phyloP scores from a whole-genome alignment of 2,113 vertebrate genomes.

The Galbula dea region DNA sequence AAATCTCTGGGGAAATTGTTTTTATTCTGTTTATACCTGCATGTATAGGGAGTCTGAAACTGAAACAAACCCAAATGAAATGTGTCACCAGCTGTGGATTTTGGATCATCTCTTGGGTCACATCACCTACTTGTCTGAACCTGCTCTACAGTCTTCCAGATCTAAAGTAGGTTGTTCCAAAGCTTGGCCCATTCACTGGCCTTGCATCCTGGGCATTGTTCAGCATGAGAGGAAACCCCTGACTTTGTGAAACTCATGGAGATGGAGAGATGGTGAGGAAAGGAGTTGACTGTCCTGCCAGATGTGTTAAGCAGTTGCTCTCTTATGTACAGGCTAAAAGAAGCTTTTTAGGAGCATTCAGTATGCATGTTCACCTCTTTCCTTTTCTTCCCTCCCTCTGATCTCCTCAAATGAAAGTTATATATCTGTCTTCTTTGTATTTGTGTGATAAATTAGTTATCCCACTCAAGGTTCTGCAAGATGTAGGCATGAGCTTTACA shows the following conservation, averaged over 20 bases:
- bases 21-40: background rate
- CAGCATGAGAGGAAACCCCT: background rate
- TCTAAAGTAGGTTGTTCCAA: background rate
- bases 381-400: background rate
- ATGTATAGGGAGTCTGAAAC: background rate
- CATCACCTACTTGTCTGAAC: background rate
- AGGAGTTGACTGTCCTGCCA: background rate
- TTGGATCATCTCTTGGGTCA: background rate
- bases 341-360: background rate
- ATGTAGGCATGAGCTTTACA: background rate
- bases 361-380: background rate
- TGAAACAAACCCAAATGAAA: background rate
- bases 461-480: background rate
- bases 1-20: background rate
- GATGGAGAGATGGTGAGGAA: background rate
- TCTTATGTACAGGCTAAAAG: background rate
- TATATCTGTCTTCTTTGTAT: background rate
- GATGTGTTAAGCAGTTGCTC: background rate
- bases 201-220: background rate
- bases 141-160: background rate
- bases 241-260: accelerated
- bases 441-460: background rate
- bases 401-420: background rate
- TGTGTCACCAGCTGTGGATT: no score
- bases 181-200: background rate